These are phyloP conservation scores for Eurytoma californica DNA, from an alignment of 2,888 invertebrate genomes.

Conservation along the genomic window DNA sequence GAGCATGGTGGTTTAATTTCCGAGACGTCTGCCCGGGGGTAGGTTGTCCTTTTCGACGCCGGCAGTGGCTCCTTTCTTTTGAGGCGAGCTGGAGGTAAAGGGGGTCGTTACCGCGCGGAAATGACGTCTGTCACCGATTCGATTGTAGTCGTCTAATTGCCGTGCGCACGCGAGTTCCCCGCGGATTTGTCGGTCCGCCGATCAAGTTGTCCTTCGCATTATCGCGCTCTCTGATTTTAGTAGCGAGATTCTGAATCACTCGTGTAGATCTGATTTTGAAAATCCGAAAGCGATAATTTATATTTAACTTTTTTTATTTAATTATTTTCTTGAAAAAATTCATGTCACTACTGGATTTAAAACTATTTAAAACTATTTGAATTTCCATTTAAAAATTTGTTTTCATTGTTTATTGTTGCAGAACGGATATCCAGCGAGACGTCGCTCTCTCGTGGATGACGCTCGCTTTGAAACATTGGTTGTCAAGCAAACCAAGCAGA, in stretches of 20 bases:
- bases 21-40: not conserved
- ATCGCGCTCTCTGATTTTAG: not conserved
- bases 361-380: not conserved
- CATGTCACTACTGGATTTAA: not conserved
- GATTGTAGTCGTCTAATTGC: constrained; percentile 46
- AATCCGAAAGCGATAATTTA: not conserved
- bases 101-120: constrained; percentile 50
- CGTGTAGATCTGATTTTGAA: not conserved
- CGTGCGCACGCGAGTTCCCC: constrained; percentile 2
- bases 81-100: constrained; percentile 46
- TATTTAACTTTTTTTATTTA: not conserved
- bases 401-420: constrained; percentile 76
- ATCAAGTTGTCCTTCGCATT: constrained; percentile 5
- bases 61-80: not conserved
- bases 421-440: constrained; percentile 97
- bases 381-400: constrained; percentile 1
- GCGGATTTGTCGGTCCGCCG: constrained; percentile 13
- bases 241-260: not conserved
- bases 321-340: not conserved
- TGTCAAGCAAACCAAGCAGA: constrained; percentile 96
- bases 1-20: constrained; percentile 22
- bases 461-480: constrained; percentile 97
- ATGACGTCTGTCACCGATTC: constrained; percentile 25
- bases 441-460: constrained; percentile 97
- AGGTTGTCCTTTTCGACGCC: not conserved